Percentiles rank a stretch among this genome's conserved stretches.
phyloP scores from a whole-genome alignment of 2,113 vertebrate species.

The Saimiri boliviensis region DNA sequence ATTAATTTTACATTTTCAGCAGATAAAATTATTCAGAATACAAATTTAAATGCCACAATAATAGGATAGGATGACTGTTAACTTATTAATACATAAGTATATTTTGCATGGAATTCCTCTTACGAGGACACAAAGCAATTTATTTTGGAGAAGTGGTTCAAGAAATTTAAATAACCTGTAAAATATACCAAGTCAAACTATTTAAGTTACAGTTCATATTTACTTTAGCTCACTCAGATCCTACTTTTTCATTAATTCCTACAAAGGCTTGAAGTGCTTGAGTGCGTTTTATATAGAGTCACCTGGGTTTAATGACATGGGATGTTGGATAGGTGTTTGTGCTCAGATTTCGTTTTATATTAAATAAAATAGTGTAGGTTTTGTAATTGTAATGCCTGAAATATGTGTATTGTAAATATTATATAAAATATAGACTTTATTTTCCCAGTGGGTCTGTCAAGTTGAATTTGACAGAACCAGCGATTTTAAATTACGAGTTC shows the following conservation, averaged over 20 bases:
- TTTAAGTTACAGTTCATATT: not conserved
- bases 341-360: conserved; percentile 33
- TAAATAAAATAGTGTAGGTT: conserved; percentile 71
- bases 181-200: not conserved
- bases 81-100: not conserved
- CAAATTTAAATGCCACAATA: conserved; percentile 12
- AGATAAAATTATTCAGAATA: not conserved
- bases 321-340: not conserved
- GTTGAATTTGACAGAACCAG: conserved; percentile 65
- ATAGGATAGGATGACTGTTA: not conserved
- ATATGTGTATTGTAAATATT: conserved; percentile 44
- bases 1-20: conserved; percentile 26
- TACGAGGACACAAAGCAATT: not conserved
- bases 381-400: conserved; percentile 57
- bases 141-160: not conserved
- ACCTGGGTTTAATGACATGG: not conserved
- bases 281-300: not conserved
- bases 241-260: not conserved
- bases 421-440: conserved; percentile 52
- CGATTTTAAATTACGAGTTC: conserved; percentile 54
- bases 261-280: not conserved
- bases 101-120: not conserved
- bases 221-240: not conserved
- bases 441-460: conserved; percentile 52
- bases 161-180: conserved; percentile 5